These are phyloP conservation scores for Myotis planiceps DNA, from an alignment of 2,797 vertebrate genomes.

Conservation along the genomic window DNA sequence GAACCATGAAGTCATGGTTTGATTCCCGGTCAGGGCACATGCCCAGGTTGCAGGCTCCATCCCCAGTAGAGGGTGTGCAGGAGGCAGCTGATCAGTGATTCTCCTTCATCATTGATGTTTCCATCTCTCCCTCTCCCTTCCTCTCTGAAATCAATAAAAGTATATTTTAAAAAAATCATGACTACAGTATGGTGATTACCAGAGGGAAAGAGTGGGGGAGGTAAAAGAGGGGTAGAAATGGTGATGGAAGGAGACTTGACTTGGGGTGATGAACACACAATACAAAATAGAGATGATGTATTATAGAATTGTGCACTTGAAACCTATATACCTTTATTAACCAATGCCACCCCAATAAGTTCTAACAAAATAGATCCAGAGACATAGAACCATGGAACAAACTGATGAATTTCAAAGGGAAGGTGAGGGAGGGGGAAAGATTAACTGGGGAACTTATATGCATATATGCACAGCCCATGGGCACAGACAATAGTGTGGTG, in stretches of 20 bases:
- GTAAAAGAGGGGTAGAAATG: neutral
- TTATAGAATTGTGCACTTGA: neutral
- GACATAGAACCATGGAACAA: too few relatives aligned
- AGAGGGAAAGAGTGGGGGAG: neutral
- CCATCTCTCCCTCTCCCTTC: neutral
- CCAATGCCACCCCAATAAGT: neutral
- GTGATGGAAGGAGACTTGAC: neutral
- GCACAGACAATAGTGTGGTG: too few relatives aligned
- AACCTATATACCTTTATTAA: neutral
- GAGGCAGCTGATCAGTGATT: neutral
- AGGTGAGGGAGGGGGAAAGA: too few relatives aligned
- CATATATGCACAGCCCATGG: too few relatives aligned
- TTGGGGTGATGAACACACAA: neutral
- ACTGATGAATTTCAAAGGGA: too few relatives aligned
- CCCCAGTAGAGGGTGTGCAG: neutral
- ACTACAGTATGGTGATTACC: neutral
- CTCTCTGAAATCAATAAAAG: neutral
- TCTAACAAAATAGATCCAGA: too few relatives aligned
- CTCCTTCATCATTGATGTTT: too few relatives aligned
- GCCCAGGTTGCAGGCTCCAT: neutral
- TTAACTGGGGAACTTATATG: too few relatives aligned
- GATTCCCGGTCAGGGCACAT: neutral
- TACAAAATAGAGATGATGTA: neutral
- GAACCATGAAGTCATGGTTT: neutral
- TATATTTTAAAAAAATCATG: neutral